These are phyloP conservation scores for Leuctra nigra DNA, from an alignment of 2,888 invertebrate species.

Conservation along the genomic window DNA sequence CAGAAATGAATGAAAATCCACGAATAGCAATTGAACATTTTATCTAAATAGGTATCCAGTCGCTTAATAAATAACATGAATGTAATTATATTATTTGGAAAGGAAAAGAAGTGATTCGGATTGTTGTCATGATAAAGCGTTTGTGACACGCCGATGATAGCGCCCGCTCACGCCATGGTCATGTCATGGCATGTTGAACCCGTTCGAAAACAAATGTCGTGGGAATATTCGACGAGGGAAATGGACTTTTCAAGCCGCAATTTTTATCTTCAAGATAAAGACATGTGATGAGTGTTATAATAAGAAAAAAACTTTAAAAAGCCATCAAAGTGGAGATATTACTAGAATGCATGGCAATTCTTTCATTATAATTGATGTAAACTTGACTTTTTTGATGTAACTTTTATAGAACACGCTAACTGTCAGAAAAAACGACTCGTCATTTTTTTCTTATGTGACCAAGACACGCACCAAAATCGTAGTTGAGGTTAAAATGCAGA, in stretches of 20 bases:
- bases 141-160: too few relatives aligned
- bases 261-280: slow-evolving; percentile 2
- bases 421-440: neutral
- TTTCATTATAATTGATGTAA: slow-evolving; percentile 23
- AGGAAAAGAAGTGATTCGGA: too few relatives aligned
- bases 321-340: slow-evolving; percentile 5
- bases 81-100: too few relatives aligned
- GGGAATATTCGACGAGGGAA: slow-evolving; percentile 11
- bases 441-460: neutral
- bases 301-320: neutral
- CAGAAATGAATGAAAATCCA: too few relatives aligned
- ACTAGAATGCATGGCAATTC: slow-evolving; percentile 21
- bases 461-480: too few relatives aligned
- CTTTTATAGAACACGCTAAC: slow-evolving; percentile 16
- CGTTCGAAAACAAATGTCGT: slow-evolving; percentile 11
- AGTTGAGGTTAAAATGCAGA: too few relatives aligned
- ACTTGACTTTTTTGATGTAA: slow-evolving; percentile 22
- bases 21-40: too few relatives aligned
- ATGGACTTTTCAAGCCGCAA: slow-evolving; percentile 1
- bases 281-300: slow-evolving; percentile 1
- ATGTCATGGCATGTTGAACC: neutral
- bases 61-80: too few relatives aligned
- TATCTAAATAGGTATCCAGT: too few relatives aligned
- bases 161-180: neutral
- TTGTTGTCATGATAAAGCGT: too few relatives aligned